Conservation (phyloP, 2,113 vertebrate genomes). For the Vireo altiloquus region DNA sequence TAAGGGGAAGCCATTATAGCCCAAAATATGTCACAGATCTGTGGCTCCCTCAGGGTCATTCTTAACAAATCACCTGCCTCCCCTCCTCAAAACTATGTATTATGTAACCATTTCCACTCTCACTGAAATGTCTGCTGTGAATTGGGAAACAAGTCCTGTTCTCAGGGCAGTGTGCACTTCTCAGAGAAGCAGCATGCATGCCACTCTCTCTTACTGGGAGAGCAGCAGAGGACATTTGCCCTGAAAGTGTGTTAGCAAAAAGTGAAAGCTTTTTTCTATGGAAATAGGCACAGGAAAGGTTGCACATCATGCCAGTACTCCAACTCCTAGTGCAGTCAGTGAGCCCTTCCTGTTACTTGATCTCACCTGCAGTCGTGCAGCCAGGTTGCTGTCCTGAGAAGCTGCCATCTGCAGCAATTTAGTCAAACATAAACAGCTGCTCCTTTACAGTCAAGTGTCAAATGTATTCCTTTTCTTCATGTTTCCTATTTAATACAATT, state of each 20-base stretch:
- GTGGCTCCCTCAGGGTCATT: neutral
- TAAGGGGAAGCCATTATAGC: neutral
- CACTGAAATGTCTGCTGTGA: neutral
- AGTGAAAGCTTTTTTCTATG: neutral
- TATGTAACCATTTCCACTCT: neutral
- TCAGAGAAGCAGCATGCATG: accelerated
- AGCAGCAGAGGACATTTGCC: neutral
- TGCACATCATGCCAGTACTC: neutral
- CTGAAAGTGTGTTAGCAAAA: neutral
- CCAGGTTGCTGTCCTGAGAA: neutral
- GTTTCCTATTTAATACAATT: neutral
- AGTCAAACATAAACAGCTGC: neutral
- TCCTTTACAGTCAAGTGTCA: neutral
- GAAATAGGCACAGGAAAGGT: neutral
- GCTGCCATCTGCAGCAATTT: neutral
- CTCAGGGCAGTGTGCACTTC: neutral
- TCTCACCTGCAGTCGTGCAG: accelerated
- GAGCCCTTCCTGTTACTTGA: neutral
- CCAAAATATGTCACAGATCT: neutral
- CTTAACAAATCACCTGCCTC: neutral
- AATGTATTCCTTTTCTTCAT: neutral
- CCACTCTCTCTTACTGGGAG: neutral
- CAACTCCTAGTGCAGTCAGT: accelerated
- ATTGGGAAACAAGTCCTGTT: accelerated
- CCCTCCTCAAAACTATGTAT: neutral